Evolutionary conservation across 53 echinoderm and acorn worm species (phyloP).

Genomic region (Actinopyga echinites): DNA sequence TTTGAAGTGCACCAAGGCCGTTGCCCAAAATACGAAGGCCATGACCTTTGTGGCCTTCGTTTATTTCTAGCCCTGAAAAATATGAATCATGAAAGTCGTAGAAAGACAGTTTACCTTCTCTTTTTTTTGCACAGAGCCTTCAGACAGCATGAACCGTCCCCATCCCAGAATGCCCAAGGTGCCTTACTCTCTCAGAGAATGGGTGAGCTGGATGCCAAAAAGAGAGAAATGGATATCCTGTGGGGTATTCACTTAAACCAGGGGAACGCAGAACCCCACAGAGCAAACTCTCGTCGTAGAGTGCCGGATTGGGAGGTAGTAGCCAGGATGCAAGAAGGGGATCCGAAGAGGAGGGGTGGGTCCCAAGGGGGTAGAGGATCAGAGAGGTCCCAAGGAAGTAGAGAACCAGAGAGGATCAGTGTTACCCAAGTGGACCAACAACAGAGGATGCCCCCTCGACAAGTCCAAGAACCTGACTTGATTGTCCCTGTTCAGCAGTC

Average conservation of each 20-base stretch:
- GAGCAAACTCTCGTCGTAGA: constrained; percentile 37
- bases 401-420: constrained; percentile 27
- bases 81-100: too few species aligned
- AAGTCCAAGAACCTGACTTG: constrained; percentile 30
- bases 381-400: neutral
- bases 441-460: constrained; percentile 32
- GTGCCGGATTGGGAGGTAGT: constrained; percentile 78
- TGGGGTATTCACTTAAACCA: constrained; percentile 62
- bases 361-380: neutral
- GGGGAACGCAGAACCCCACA: constrained; percentile 31
- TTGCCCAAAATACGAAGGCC: too few species aligned
- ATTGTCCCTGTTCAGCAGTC: constrained; percentile 6
- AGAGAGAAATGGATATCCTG: constrained; percentile 83
- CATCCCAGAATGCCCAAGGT: constrained; percentile 48
- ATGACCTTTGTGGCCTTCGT: too few species aligned
- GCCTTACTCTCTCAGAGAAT: constrained; percentile 76
- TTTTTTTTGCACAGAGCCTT: neutral
- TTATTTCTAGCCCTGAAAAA: too few species aligned
- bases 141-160: neutral
- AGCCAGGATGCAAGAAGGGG: constrained; percentile 35
- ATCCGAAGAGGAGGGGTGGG: neutral
- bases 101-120: too few species aligned
- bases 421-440: constrained; percentile 31
- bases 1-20: too few species aligned
- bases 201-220: constrained; percentile 67